Conservation (phyloP, 2,888 invertebrate genomes). For the Clanis bilineata region DNA sequence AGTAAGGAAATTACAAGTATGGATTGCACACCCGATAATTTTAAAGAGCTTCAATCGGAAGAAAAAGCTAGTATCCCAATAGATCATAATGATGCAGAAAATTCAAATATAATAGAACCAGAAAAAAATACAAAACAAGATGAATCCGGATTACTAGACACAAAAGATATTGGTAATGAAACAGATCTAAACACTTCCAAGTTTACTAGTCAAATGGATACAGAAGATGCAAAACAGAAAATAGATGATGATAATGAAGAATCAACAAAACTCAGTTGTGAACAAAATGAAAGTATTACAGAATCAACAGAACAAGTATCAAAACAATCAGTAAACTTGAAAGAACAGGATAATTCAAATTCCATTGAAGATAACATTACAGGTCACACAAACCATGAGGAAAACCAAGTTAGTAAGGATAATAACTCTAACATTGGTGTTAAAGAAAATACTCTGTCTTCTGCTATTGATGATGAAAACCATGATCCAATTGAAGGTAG, state of each 20-base stretch:
- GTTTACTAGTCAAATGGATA: neutral
- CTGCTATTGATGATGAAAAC: neutral
- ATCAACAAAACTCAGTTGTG: neutral
- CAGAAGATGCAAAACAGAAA: neutral
- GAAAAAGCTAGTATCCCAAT: neutral
- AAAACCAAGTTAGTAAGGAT: neutral
- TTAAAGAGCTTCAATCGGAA: neutral
- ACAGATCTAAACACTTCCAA: neutral
- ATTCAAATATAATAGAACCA: neutral
- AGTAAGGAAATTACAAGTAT: slow-evolving; percentile 8
- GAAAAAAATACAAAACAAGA: neutral
- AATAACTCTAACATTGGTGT: neutral
- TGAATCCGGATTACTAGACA: neutral
- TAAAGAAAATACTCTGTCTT: neutral
- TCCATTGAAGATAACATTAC: neutral
- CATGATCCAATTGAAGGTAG: slow-evolving; percentile 12
- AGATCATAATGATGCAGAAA: neutral
- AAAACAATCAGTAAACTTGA: neutral
- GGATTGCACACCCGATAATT: slow-evolving; percentile 15
- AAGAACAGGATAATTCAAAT: neutral
- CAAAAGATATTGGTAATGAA: neutral
- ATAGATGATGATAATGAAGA: neutral
- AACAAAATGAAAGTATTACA: neutral
- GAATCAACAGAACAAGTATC: neutral
- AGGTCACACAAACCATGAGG: neutral